These are phyloP conservation scores for Musca vetustissima DNA, from an alignment of 1,140 invertebrate genomes.

Conservation along the genomic window DNA sequence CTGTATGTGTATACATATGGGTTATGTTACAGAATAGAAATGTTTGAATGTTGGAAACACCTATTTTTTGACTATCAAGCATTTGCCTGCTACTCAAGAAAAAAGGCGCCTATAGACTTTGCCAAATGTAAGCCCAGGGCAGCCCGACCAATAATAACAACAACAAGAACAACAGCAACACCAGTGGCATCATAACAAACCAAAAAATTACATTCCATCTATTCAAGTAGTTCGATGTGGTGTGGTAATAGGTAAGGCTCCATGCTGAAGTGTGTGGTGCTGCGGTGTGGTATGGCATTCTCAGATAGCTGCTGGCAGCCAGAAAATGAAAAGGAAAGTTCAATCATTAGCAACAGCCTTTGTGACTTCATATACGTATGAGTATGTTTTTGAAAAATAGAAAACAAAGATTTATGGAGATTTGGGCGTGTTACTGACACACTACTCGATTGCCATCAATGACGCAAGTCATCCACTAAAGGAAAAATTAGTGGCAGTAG, in stretches of 20 bases:
- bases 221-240: too few species aligned
- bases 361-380: constrained; percentile 16
- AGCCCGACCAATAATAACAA: too few species aligned
- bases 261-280: too few species aligned
- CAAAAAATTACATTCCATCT: too few species aligned
- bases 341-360: constrained; percentile 21
- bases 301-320: too few species aligned
- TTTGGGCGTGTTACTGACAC: constrained; percentile 24
- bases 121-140: neutral
- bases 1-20: too few species aligned
- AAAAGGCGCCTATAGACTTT: constrained; percentile 18
- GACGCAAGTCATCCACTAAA: constrained; percentile 13
- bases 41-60: constrained; percentile 12
- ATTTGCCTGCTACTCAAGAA: neutral
- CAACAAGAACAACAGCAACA: too few species aligned
- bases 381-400: constrained; percentile 12
- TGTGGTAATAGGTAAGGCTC: too few species aligned
- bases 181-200: too few species aligned
- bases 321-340: constrained; percentile 18
- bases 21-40: neutral
- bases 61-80: neutral
- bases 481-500: too few species aligned
- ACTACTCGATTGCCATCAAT: constrained; percentile 19
- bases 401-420: constrained; percentile 21
- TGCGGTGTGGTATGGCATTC: too few species aligned